Evolutionary conservation across 2,888 invertebrate genomes (phyloP), one percentile per base, ranked within the genome.

Genomic region (Brenthis ino): DNA sequence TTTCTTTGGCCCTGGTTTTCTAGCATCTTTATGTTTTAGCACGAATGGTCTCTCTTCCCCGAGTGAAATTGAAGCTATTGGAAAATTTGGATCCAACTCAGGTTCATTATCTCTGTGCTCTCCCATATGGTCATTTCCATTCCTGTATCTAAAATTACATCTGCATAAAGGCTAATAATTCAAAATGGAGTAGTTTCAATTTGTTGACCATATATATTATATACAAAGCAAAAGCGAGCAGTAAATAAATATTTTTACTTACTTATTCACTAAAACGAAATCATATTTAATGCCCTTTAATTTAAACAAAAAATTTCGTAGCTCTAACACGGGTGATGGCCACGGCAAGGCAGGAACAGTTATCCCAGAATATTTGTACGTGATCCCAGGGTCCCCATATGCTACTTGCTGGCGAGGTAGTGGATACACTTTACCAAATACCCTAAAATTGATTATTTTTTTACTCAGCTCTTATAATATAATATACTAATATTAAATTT

Each of bases 81-180:
- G 95, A 57, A 88, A 91, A 3, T 83, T 83, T 11, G 87, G 88
- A 76, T 95, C 95, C 69, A 96, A 85, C 73, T 96, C 96, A 13
- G 93, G 93, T 85, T 96, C 96, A 77, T 95, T 95, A 79, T 96
- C 96, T 79, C 94, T 91, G 77, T 96, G 96, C 77, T 95, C 95
- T 12, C 96, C 95, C 85, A 96, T 95, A 76, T 95, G 94, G 80
- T 96, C 96, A 85, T 95, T 93, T 79, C 94, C 91, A 79, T 96
- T 96, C 82, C 96, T 96, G 50, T 69, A 64, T 11, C 53, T 57
- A 43, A 58, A 54, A 20, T 8, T 12, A 43, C 11, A 8, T 11
- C 11, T 8, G 11, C 3, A 11, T 43, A 37, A 37, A 6, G 8
- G 8, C 37, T 37, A 37, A 37, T 37, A 8, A 6, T 6, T 43